These are phyloP conservation scores for Zaprionus ornatus DNA, from an alignment of 1,140 invertebrate genomes.

Conservation along the genomic window DNA sequence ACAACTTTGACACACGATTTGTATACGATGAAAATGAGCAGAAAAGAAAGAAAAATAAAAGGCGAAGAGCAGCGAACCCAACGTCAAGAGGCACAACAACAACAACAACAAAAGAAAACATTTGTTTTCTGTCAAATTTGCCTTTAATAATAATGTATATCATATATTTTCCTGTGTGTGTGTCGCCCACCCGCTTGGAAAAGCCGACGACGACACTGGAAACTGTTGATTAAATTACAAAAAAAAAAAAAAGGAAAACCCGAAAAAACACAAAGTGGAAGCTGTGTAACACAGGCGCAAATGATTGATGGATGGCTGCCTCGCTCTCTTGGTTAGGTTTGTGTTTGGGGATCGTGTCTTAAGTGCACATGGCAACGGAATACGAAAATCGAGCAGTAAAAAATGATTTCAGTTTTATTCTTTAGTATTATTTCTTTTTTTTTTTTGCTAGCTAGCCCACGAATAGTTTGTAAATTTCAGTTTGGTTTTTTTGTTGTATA, in stretches of 20 bases:
- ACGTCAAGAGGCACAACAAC: conserved; percentile 19
- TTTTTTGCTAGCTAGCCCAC: conserved; percentile 12
- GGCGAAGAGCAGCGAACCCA: conserved; percentile 11
- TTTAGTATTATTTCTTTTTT: conserved; percentile 19
- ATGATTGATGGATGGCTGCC: conserved; percentile 65
- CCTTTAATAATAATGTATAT: conserved; percentile 77
- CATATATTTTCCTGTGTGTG: conserved; percentile 42
- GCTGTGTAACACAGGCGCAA: conserved; percentile 33
- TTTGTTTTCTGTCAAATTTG: conserved; percentile 82
- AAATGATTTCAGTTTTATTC: conserved; percentile 47
- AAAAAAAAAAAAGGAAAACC: conserved; percentile 23
- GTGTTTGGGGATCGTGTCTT: conserved; percentile 27
- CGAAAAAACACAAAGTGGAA: conserved; percentile 24
- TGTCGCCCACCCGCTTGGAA: conserved; percentile 47
- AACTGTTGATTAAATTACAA: conserved; percentile 77
- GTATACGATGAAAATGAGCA: conserved; percentile 43
- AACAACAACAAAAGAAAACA: conserved; percentile 47
- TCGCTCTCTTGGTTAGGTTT: conserved; percentile 19
- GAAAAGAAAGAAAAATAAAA: conserved; percentile 38
- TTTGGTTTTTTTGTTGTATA: conserved; percentile 20
- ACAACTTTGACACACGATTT: conserved; percentile 68
- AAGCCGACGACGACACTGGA: conserved; percentile 46
- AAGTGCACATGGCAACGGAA: conserved; percentile 65
- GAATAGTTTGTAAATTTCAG: conserved; percentile 37
- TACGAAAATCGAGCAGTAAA: conserved; percentile 1